Base-by-base conservation (phyloP, 2,797 vertebrate genomes). In the Siniperca scherzeri region DNA sequence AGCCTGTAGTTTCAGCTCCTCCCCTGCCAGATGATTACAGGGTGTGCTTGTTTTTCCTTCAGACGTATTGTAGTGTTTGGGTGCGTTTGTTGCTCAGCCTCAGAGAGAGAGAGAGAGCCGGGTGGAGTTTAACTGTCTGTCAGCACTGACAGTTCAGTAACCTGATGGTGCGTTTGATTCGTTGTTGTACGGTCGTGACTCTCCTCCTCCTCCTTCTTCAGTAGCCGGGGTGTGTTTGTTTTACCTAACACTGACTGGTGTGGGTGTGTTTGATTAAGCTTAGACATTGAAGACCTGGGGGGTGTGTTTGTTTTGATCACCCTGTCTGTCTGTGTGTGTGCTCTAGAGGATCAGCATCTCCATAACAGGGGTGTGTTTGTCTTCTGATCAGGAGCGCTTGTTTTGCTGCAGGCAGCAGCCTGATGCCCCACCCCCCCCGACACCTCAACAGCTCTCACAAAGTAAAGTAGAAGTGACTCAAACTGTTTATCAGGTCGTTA, bases 1-100 rank as follows among this genome's bases (percentile, higher is more conserved):
- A 72, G 25, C 36, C 65, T 85, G 67, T 81, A 62, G 82, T 55
- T 62, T 74, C 62, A 68, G 70, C 80, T 87, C 67, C 74, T 73
- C 74, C 79, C 70, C 70, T 80, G 75, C 59, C 42, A 50, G 56
- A 74, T 66, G 64, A 86, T 56, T 44, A 69, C 40, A 66, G 71
- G 46, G 76, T 87, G 56, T 14, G 73, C 83, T 83, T 82, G 74
- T 62, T 85, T 53, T 70, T 19, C 2, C 30, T 36, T 40, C 61
- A 40, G 65, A 59, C 21, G 52, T 65, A 55, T 46, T 12, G 17
- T 57, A 81, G 59, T 57, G 56, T 75, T 55, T 27, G 27, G 55
- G 80, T 72, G 69, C 25, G 16, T 48, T 80, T 62, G 16, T 71
- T 77, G 55, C 56, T 27, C 17, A 19, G 38, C 11, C 30, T 44